A percentile compares a stretch with the other conserved stretches of the same genome.
Conservation (phyloP, 2,113 vertebrate species). For the Monopterus albus region DNA sequence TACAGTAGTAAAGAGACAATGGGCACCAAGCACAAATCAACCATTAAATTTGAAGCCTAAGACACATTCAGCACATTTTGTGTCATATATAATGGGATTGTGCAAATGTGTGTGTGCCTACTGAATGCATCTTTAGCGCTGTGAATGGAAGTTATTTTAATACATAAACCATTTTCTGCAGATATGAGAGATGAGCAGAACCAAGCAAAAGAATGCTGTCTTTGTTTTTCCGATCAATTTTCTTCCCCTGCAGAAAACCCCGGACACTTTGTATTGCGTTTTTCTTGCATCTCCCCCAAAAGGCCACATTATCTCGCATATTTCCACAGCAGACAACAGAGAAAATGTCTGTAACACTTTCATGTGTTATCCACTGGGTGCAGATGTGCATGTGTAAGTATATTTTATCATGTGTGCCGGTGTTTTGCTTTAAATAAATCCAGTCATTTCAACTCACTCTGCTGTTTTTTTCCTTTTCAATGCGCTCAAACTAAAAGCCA, state of each 20-base stretch:
- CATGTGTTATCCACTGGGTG: slow-evolving; percentile 51
- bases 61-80: slow-evolving; percentile 36
- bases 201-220: slow-evolving; percentile 9
- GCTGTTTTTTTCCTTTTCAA: slow-evolving; percentile 18
- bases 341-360: slow-evolving; percentile 53
- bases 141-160: slow-evolving; percentile 31
- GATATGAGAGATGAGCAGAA: slow-evolving; percentile 43
- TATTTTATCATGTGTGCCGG: slow-evolving; percentile 50
- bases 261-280: slow-evolving; percentile 35
- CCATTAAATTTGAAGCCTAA: slow-evolving; percentile 36
- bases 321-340: slow-evolving; percentile 55
- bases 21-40: slow-evolving; percentile 17
- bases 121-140: slow-evolving; percentile 12
- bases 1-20: slow-evolving; percentile 10
- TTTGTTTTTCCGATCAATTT: slow-evolving; percentile 60
- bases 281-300: slow-evolving; percentile 48
- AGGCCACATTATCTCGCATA: slow-evolving; percentile 60
- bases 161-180: slow-evolving; percentile 16
- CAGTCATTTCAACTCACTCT: slow-evolving; percentile 27
- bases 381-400: slow-evolving; percentile 58
- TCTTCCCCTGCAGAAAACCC: slow-evolving; percentile 39
- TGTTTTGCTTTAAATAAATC: slow-evolving; percentile 51
- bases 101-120: not conserved
- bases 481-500: slow-evolving; percentile 24
- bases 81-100: slow-evolving; percentile 47